Conservation (phyloP, 2,888 invertebrate genomes). For the Neuroscelio doddi region DNA sequence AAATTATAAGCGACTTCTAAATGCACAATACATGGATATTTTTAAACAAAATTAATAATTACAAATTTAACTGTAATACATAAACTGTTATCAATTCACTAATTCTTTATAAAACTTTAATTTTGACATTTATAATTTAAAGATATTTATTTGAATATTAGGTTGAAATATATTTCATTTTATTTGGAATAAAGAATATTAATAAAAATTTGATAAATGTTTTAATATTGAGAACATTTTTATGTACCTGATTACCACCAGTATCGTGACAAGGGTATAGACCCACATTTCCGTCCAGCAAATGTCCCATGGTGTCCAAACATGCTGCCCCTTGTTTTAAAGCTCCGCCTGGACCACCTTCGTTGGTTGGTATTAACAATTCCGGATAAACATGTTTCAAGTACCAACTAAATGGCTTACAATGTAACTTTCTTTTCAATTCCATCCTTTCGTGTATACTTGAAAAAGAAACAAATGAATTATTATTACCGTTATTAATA, state of each 20-base stretch:
- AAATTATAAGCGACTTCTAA: too few relatives aligned
- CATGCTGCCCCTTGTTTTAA: constrained; percentile 89
- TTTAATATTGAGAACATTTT: neutral
- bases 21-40: too few relatives aligned
- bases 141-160: too few relatives aligned
- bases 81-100: too few relatives aligned
- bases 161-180: too few relatives aligned
- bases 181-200: constrained; percentile 5
- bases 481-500: too few relatives aligned
- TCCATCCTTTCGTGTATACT: constrained; percentile 90
- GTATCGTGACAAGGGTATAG: constrained; percentile 96
- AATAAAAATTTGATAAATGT: neutral
- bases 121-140: too few relatives aligned
- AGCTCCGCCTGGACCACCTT: constrained; percentile 78
- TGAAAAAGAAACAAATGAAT: constrained; percentile 32
- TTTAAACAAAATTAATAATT: too few relatives aligned
- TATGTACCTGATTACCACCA: constrained; percentile 90
- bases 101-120: too few relatives aligned
- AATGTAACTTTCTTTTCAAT: constrained; percentile 85
- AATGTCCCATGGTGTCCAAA: constrained; percentile 95
- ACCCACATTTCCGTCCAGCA: constrained; percentile 88
- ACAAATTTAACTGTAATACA: too few relatives aligned
- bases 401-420: constrained; percentile 97
- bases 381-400: constrained; percentile 94
- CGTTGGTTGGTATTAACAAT: constrained; percentile 80